Evolutionary conservation across 2,113 vertebrate species (phyloP).

Genomic region (Myiopsitta monachus): DNA sequence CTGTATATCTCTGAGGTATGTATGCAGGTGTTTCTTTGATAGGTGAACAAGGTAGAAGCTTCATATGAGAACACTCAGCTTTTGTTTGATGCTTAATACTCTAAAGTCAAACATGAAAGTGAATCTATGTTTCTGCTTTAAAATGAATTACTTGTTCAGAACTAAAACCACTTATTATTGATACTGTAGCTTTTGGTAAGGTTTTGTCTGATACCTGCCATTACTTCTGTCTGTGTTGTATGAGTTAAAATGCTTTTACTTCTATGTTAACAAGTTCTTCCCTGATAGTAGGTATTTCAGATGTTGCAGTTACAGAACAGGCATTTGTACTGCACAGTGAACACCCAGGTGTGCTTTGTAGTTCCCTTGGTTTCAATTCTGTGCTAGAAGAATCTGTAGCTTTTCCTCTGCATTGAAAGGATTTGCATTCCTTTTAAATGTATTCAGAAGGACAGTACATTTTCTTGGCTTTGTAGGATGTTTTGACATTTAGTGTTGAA

Average conservation of each 20-base stretch:
- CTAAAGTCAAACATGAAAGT: not conserved
- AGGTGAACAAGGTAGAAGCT: not conserved
- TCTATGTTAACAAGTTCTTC: not conserved
- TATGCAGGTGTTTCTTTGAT: not conserved
- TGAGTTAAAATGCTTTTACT: not conserved
- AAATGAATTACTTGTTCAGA: not conserved
- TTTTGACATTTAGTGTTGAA: not conserved
- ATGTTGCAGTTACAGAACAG: not conserved
- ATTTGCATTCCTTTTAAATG: conserved; percentile 71
- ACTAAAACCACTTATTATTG: accelerated
- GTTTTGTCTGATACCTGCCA: not conserved
- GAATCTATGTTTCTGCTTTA: not conserved
- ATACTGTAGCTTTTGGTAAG: not conserved
- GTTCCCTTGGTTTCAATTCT: conserved; percentile 75
- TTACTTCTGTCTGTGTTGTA: not conserved
- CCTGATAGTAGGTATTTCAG: not conserved
- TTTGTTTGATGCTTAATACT: not conserved
- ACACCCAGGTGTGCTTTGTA: conserved; percentile 79
- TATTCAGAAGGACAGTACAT: conserved; percentile 83
- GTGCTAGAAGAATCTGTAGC: conserved; percentile 79
- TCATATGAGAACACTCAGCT: not conserved
- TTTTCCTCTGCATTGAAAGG: conserved; percentile 82
- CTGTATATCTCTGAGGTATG: conserved; percentile 93
- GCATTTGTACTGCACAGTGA: conserved; percentile 58
- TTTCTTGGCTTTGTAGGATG: not conserved